phyloP scores from a whole-genome alignment of 2,113 vertebrate genomes.

The Stomatorhinus ivindoensis region DNA sequence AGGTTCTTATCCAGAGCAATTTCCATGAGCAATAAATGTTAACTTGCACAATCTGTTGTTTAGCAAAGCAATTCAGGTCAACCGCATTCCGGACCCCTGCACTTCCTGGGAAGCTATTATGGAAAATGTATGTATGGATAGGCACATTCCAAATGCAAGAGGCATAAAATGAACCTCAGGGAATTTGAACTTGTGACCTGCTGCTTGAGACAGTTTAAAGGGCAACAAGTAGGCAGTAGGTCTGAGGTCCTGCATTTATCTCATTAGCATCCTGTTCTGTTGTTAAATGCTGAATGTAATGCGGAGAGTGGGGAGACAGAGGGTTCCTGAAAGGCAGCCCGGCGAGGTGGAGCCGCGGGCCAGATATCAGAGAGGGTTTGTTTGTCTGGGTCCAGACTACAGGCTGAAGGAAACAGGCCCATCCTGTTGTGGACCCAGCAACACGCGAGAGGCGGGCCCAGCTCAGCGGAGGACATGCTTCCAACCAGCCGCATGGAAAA shows the following conservation, averaged over 20 bases:
- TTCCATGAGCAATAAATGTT: not conserved
- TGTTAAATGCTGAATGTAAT: not conserved
- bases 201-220: not conserved
- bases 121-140: not conserved
- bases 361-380: conserved; percentile 5
- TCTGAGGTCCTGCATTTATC: not conserved
- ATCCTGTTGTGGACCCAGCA: conserved; percentile 22
- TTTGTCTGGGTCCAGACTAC: conserved; percentile 16
- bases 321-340: conserved; percentile 10
- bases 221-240: not conserved
- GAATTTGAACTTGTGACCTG: conserved; percentile 9
- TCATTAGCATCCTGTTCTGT: not conserved
- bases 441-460: conserved; percentile 6
- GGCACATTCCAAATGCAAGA: not conserved
- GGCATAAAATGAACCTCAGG: not conserved
- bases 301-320: not conserved
- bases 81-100: not conserved
- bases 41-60: conserved; percentile 2
- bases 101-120: not conserved
- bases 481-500: not conserved
- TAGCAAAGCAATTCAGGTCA: not conserved
- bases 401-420: conserved; percentile 15
- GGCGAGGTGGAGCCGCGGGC: not conserved
- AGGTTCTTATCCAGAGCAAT: not conserved
- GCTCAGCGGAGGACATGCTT: not conserved